Evolutionary conservation across 2,797 vertebrate genomes (phyloP), one percentile per base, ranked within the genome.

Genomic region (Diglossa cyanea): DNA sequence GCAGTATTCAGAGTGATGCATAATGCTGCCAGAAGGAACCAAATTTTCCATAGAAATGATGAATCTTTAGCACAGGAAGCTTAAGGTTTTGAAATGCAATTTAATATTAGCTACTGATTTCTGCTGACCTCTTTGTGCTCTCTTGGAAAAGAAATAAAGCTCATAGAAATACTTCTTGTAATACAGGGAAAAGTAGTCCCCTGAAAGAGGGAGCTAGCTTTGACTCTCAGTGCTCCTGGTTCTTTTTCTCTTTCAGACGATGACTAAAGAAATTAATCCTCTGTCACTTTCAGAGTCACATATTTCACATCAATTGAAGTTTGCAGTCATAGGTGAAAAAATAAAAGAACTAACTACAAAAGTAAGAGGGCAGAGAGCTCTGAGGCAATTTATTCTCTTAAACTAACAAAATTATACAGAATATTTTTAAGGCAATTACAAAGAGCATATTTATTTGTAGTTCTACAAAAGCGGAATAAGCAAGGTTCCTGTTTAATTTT

Each of bases 71-170:
- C 37, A 82, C 39, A 87, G 48, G 44, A 82, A 76, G 31, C 26
- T 79, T 82, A 93, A 84, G 33, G 21, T 63, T 93, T 90, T 82
- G 57, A 86, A 95, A 94, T 79, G 42, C 51, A 94, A 57, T 94
- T 95, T 92, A 76, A 67, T 54, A 37, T 50, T 76, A 90, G 31
- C 51, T 91, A 31, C 75, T 13, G 19, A 13, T 80, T 91, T 93
- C 66, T 94, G 33, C 66, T 81, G 71, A 76, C 58, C 53, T 30
- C 15, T 91, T 77, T 91, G 62, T 55, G 68, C 33, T 86, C 58
- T 72, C 26, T 48, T 73, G 40, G 70, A 50, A 91, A 83, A 86
- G 48, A 91, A 95, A 77, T 39, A 85, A 85, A 86, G 14, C 58
- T 51, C 25, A n/a, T 12, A 72, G 62, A 93, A 92, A 60, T 83